phyloP scores from a whole-genome alignment of 2,113 vertebrate genomes.

The Epinephelus fuscoguttatus region DNA sequence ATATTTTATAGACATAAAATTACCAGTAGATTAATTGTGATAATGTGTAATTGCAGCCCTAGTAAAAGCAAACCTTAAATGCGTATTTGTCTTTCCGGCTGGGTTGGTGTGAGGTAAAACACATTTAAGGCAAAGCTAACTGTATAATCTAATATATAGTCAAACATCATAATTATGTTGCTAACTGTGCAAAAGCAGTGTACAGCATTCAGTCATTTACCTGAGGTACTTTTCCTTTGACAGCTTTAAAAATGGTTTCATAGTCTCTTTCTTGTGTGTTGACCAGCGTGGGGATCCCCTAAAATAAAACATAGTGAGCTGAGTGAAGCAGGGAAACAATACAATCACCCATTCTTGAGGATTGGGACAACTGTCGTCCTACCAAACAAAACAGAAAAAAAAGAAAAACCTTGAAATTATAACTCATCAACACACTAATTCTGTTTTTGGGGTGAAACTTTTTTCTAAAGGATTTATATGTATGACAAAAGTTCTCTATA shows the following conservation, averaged over 20 bases:
- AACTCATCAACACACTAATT: no score
- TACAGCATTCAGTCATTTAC: constrained; percentile 67
- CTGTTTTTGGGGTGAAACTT: no score
- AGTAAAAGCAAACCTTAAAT: not conserved
- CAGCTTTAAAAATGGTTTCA: constrained; percentile 85
- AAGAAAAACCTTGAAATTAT: no score
- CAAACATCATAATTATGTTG: no score
- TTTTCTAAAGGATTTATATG: no score
- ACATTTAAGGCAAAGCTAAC: not conserved
- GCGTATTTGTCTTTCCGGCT: not conserved
- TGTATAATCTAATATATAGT: not conserved
- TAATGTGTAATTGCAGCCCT: not conserved
- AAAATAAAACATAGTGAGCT: constrained; percentile 3
- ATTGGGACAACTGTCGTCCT: no score
- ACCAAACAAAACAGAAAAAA: no score
- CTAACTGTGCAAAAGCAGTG: no score
- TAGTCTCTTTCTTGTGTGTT: constrained; percentile 88
- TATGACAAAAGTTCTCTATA: no score
- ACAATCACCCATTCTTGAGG: no score
- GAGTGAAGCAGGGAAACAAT: not conserved
- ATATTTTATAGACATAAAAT: not conserved
- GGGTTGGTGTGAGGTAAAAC: not conserved
- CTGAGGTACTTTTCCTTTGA: constrained; percentile 86
- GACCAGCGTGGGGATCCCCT: constrained; percentile 91
- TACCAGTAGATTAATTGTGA: not conserved